Evolutionary conservation across 2,888 invertebrate species (phyloP).

Genomic region (Chloromyia formosa): DNA sequence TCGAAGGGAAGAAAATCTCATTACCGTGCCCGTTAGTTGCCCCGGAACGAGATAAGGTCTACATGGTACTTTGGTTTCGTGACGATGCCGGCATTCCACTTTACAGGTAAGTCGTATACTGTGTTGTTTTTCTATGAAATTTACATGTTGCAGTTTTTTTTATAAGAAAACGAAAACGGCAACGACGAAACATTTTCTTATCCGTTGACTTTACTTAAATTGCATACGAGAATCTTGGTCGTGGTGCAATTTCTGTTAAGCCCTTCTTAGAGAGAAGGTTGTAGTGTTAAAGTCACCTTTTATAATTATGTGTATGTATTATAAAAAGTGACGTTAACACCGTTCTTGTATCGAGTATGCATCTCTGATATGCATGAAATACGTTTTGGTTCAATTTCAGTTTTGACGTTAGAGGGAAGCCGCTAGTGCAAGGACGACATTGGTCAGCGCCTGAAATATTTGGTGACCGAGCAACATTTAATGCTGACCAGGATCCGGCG

Average conservation of each 20-base stretch:
- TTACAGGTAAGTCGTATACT: conserved; percentile 71
- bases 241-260: not conserved
- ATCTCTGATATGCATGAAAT: not conserved
- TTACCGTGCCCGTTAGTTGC: conserved; percentile 83
- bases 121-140: not conserved
- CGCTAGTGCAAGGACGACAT: conserved; percentile 76
- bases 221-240: not conserved
- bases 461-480: conserved; percentile 80
- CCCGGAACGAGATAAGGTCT: conserved; percentile 79
- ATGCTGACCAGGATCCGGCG: conserved; percentile 76
- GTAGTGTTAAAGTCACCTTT: not conserved
- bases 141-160: not conserved
- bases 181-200: not conserved
- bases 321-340: too few species aligned
- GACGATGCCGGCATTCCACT: conserved; percentile 81
- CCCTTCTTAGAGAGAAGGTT: not conserved
- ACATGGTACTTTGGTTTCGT: conserved; percentile 87
- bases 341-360: too few species aligned
- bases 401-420: conserved; percentile 83
- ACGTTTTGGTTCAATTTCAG: conserved; percentile 64
- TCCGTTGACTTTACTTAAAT: not conserved
- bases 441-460: conserved; percentile 81
- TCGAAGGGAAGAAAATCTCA: conserved; percentile 81
- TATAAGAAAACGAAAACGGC: not conserved
- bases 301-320: not conserved